Base-by-base conservation (phyloP, 2,797 vertebrate species). In the Mustela erminea region DNA sequence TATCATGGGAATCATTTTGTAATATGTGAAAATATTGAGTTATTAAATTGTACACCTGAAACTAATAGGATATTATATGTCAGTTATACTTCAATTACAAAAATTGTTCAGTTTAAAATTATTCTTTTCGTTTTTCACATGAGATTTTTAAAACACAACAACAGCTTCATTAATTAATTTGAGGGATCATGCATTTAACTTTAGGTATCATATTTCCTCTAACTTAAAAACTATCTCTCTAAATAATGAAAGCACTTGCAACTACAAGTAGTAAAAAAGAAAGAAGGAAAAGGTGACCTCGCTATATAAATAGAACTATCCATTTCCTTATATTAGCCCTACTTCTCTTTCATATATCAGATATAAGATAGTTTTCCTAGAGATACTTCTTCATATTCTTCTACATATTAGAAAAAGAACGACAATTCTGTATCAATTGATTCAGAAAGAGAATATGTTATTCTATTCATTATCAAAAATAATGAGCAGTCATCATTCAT, bases 381-480 rank as follows among this genome's bases (percentile, higher is more conserved):
- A 77, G 35, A 77, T 25, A 43, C 4, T 43, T 62, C 56, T 64
- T 58, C 35, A 93, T 43, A 52, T 60, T 87, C n/a, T 87, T 92
- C 41, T 21, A 93, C 27, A 10, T 29, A 66, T 10, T 83, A 17
- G 81, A 86, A 4, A 27, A 32, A 43, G 11, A 64, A 89, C 83
- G 25, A 74, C 90, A 83, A 74, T 78, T 86, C 25, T 46, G 2
- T 52, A 38, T 56, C 46, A 84, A 41, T 4, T 11, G 4, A 70
- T 78, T 87, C 21, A 49, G 62, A 62, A 10, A 77, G 6, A 43
- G 8, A 87, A 81, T 83, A 43, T 29, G 21, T 27, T 66, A 35
- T 46, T 74, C 0, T 90, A 27, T 82, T 94, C 23, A 91, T 82
- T 66, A 91, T 66, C 12, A 82, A 90, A 95, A 87, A 64, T 64